Conservation (phyloP, 1,140 invertebrate genomes). For the Spodoptera frugiperda region DNA sequence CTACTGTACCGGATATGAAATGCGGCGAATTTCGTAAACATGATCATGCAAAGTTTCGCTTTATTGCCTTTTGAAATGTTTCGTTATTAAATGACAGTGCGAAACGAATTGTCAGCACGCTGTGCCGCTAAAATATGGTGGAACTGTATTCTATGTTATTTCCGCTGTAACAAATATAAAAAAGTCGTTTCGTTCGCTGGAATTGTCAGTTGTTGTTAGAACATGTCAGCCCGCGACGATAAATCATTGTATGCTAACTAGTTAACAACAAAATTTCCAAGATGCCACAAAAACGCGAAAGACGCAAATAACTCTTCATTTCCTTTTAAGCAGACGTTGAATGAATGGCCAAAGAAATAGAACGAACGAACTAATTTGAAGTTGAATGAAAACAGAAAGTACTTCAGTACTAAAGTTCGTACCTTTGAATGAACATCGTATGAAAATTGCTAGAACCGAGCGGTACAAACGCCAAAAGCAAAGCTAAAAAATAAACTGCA, state of each 20-base stretch:
- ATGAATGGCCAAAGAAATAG: conserved; percentile 7
- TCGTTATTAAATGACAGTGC: not conserved
- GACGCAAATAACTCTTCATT: conserved; percentile 9
- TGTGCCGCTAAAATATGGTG: conserved; percentile 3
- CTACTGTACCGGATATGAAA: conserved; percentile 35
- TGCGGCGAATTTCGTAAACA: conserved; percentile 28
- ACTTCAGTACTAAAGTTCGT: conserved; percentile 17
- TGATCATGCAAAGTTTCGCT: conserved; percentile 27
- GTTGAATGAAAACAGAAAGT: conserved; percentile 1
- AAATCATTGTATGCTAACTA: conserved; percentile 22
- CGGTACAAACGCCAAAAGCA: not conserved
- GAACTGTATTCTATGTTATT: conserved; percentile 6
- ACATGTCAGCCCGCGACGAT: not conserved
- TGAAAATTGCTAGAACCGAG: conserved; percentile 12
- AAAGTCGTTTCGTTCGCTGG: conserved; percentile 14
- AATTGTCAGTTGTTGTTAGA: conserved; percentile 8
- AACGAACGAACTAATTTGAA: conserved; percentile 24
- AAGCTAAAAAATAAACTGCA: conserved; percentile 13
- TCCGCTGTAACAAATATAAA: not conserved
- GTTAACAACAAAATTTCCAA: conserved; percentile 2
- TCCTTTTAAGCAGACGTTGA: conserved; percentile 1
- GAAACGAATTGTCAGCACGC: conserved; percentile 18
- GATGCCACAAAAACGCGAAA: conserved; percentile 17
- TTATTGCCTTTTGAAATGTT: conserved; percentile 34
- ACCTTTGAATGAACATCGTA: conserved; percentile 21